Percentiles rank a stretch among this genome's conserved stretches.
These are phyloP conservation scores for Coranthus polyacanthus DNA, from an alignment of 2,797 vertebrate species.

Conservation along the genomic window DNA sequence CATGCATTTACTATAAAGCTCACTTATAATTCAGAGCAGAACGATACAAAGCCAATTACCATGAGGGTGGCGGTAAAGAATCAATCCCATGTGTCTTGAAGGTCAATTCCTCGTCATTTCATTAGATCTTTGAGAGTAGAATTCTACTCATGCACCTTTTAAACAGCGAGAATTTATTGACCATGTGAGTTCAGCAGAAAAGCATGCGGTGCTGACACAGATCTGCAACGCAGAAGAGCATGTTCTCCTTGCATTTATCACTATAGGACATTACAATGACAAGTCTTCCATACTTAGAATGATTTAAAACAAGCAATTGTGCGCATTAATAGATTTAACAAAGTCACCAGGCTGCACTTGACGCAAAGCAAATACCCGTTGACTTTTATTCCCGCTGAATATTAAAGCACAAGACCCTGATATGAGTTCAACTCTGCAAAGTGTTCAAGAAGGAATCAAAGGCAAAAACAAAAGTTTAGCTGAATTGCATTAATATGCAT, in stretches of 20 bases:
- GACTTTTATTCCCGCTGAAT: constrained; percentile 4
- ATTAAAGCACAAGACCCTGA: background rate
- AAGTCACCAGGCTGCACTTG: constrained; percentile 34
- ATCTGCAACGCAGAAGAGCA: constrained; percentile 61
- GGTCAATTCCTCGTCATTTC: constrained; percentile 75
- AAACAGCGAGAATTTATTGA: constrained; percentile 68
- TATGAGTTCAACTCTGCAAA: constrained; percentile 4
- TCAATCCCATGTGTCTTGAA: constrained; percentile 79
- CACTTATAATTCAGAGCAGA: constrained; percentile 77
- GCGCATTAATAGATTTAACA: constrained; percentile 35
- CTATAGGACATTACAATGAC: constrained; percentile 33
- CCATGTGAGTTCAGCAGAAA: constrained; percentile 65
- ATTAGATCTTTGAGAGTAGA: constrained; percentile 70
- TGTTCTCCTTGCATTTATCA: constrained; percentile 43
- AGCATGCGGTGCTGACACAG: constrained; percentile 65
- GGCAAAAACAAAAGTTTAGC: constrained; percentile 36
- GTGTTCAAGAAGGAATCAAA: constrained; percentile 20
- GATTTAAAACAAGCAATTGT: constrained; percentile 36
- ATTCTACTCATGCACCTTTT: constrained; percentile 70
- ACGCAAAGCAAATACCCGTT: constrained; percentile 15
- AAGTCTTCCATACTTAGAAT: constrained; percentile 31
- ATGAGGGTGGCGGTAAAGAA: constrained; percentile 71
- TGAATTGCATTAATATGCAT: constrained; percentile 61
- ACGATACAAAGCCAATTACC: constrained; percentile 76
- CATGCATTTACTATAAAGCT: constrained; percentile 64